Conservation (phyloP, 2,888 invertebrate genomes). For the Parnassius apollo region DNA sequence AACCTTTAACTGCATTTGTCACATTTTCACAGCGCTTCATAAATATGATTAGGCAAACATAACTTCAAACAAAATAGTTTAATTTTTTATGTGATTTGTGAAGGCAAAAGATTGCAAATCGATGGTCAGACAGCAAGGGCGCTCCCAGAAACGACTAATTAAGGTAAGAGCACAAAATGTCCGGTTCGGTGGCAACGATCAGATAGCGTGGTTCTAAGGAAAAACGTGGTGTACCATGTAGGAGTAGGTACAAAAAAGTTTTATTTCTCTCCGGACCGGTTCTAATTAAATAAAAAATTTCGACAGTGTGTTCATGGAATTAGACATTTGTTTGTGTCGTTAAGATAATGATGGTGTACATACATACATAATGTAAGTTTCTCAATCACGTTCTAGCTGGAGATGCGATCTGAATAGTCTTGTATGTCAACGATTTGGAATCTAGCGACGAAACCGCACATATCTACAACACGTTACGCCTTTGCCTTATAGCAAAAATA, state of each 20-base stretch:
- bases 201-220: slow-evolving; percentile 37
- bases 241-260: slow-evolving; percentile 1
- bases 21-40: slow-evolving; percentile 9
- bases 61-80: slow-evolving; percentile 11
- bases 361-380: slow-evolving; percentile 2
- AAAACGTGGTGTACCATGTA: slow-evolving; percentile 12
- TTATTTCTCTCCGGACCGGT: slow-evolving; percentile 16
- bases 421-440: slow-evolving; percentile 9
- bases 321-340: slow-evolving; percentile 7
- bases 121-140: slow-evolving; percentile 34
- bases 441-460: slow-evolving; percentile 3
- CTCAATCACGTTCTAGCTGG: slow-evolving; percentile 13
- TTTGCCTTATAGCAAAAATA: neutral
- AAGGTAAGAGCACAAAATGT: slow-evolving; percentile 32
- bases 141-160: slow-evolving; percentile 38
- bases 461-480: neutral
- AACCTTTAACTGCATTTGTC: neutral
- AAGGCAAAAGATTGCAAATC: slow-evolving; percentile 13
- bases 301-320: slow-evolving; percentile 18
- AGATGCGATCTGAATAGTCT: slow-evolving; percentile 22
- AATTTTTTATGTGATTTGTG: slow-evolving; percentile 8
- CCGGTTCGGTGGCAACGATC: slow-evolving; percentile 43
- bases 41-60: slow-evolving; percentile 18
- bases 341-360: slow-evolving; percentile 1
- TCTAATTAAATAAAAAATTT: slow-evolving; percentile 27